Evolutionary conservation across 2,888 invertebrate species (phyloP), one percentile per base, ranked within the genome.

Genomic region (Drosophila maculinotata): DNA sequence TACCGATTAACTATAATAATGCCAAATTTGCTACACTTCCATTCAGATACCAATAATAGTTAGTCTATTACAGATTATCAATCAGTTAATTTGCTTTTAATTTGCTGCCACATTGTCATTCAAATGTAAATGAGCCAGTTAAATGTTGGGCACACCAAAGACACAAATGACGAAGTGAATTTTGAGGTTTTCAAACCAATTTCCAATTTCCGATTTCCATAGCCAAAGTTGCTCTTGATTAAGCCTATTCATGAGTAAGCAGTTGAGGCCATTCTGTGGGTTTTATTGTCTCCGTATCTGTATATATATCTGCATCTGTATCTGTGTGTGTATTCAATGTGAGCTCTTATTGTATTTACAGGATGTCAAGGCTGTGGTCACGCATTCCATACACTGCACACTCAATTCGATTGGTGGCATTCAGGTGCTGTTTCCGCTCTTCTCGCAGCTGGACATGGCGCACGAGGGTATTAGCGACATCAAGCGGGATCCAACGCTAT

Each of bases 361-460:
- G 98, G 99, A 99, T 91, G 99, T 99, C 87, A 99, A 99, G 93
- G 99, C 99, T 84, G 98, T 99, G 89, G 97, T 99, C 90, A 99
- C 99, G 67, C 98, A 99, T 93, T 99, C 99, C 90, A 99, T 99
- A 93, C 98, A 99, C 93, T 98, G 98, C 92, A 99, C 99, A 30
- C 94, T 99, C 87, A 99, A 99, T 93, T 99, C 99, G 54, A 97
- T 99, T 90, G 99, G 99, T 70, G 99, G 99, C 69, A 98, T 99
- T 90, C 98, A 97, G 93, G 98, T 99, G 89, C 93, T 99, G 76
- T 98, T 99, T 92, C 99, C 99, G 70, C 93, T 99, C 87, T 99
- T 99, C 93, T 97, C 98, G 25, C 99, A 99, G 92, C 93, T 99
- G 90, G 99, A 99, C 92, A 94, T 98, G 93, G 96, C 97, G 80